Evolutionary conservation across 2,888 invertebrate species (phyloP).

Genomic region (Malthinus flaveolus): DNA sequence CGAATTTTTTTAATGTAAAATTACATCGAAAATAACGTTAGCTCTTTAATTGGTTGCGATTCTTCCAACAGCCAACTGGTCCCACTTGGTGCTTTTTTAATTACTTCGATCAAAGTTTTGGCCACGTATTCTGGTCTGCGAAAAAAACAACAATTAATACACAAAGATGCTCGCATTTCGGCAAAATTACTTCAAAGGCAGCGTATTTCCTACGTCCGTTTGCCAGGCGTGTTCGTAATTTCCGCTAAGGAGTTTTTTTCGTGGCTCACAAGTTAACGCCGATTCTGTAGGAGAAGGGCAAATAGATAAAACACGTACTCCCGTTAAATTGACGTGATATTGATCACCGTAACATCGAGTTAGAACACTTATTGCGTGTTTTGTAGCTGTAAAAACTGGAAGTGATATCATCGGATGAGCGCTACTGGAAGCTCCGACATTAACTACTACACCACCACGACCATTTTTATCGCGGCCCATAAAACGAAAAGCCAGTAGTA

Average conservation of each 20-base stretch:
- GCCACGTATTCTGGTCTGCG: conserved; percentile 74
- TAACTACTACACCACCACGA: conserved; percentile 74
- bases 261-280: conserved; percentile 67
- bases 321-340: conserved; percentile 73
- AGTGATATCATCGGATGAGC: conserved; percentile 70
- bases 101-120: conserved; percentile 65
- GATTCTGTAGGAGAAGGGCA: conserved; percentile 73
- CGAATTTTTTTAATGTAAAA: not conserved
- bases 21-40: conserved; percentile 41
- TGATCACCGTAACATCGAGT: conserved; percentile 75
- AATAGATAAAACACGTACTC: conserved; percentile 70
- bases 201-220: conserved; percentile 65
- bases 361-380: conserved; percentile 74
- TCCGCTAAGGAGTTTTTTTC: conserved; percentile 70
- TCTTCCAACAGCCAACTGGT: conserved; percentile 74
- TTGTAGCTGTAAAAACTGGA: conserved; percentile 77
- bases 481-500: conserved; percentile 72
- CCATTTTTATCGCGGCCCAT: conserved; percentile 78
- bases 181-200: conserved; percentile 65
- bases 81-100: conserved; percentile 70
- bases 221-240: conserved; percentile 76
- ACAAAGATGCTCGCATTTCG: conserved; percentile 1
- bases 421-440: conserved; percentile 75
- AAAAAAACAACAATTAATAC: conserved; percentile 43
- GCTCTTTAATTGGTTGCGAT: conserved; percentile 66